Percentiles rank a stretch among this genome's conserved stretches.
Conservation (phyloP, 2,113 vertebrate species). For the Chinchilla lanigera region DNA sequence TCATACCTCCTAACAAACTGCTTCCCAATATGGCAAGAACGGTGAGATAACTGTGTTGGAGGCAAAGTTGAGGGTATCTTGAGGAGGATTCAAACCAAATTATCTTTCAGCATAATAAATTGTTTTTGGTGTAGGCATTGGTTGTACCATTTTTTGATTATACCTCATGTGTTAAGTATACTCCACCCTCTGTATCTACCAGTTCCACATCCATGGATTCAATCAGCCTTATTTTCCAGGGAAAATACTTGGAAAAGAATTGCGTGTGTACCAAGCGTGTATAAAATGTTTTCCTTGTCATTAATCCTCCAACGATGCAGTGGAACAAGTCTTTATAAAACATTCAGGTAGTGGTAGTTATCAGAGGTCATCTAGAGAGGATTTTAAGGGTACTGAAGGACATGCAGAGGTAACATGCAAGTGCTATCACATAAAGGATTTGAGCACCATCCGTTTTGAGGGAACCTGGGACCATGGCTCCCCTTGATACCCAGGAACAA, state of each 20-base stretch:
- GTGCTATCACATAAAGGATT: too few species aligned
- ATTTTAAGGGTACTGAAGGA: neutral
- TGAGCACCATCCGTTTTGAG: neutral
- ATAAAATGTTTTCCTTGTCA: neutral
- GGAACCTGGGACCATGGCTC: neutral
- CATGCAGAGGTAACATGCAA: neutral
- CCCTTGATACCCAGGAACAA: too few species aligned
- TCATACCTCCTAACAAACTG: neutral
- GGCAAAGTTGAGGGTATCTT: neutral
- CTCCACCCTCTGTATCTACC: neutral
- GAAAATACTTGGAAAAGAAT: neutral
- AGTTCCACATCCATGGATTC: neutral
- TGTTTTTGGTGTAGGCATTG: too few species aligned
- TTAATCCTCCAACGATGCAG: neutral
- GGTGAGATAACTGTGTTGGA: neutral
- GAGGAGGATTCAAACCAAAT: neutral
- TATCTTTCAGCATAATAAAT: neutral
- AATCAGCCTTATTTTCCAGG: too few species aligned
- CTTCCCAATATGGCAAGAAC: neutral
- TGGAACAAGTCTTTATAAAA: neutral
- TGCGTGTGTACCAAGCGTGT: too few species aligned
- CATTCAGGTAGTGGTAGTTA: neutral
- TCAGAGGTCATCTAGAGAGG: neutral
- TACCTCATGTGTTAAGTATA: too few species aligned
- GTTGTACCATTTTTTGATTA: neutral